A percentile compares a stretch with the other conserved stretches of the same genome.
phyloP scores from a whole-genome alignment of 2,113 vertebrate genomes.

The Labeo rohita region DNA sequence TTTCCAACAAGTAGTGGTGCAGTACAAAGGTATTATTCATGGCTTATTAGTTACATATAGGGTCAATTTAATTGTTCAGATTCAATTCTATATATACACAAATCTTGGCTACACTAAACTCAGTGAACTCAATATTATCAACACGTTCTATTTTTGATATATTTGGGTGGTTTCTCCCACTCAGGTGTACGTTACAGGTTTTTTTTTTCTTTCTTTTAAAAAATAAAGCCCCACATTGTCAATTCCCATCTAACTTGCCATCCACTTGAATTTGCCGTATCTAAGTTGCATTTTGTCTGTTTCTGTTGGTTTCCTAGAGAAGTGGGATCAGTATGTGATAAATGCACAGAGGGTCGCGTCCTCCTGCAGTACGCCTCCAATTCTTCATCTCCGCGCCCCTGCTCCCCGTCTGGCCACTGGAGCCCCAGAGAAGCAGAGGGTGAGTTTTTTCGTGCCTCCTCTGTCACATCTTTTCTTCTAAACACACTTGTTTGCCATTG shows the following conservation, averaged over 20 bases:
- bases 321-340: constrained; percentile 98
- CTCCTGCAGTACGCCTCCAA: constrained; percentile 93
- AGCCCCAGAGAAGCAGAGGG: constrained; percentile 97
- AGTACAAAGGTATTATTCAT: not conserved
- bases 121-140: no score
- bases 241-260: not conserved
- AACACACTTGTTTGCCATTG: not conserved
- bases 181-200: not conserved
- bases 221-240: not conserved
- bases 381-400: constrained; percentile 93
- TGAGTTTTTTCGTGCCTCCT: constrained; percentile 65
- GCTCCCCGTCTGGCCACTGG: constrained; percentile 95
- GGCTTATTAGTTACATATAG: not conserved
- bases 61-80: not conserved
- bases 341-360: constrained; percentile 88
- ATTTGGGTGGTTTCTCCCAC: not conserved
- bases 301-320: constrained; percentile 98
- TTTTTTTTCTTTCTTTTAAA: not conserved
- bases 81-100: no score
- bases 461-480: not conserved
- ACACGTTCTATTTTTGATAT: not conserved
- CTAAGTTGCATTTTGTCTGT: constrained; percentile 91
- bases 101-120: not conserved
- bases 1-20: not conserved
- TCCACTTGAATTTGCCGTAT: constrained; percentile 58